Evolutionary conservation across 2,888 invertebrate species (phyloP), one percentile per base, ranked within the genome.

Genomic region (Alentia gelatinosa): DNA sequence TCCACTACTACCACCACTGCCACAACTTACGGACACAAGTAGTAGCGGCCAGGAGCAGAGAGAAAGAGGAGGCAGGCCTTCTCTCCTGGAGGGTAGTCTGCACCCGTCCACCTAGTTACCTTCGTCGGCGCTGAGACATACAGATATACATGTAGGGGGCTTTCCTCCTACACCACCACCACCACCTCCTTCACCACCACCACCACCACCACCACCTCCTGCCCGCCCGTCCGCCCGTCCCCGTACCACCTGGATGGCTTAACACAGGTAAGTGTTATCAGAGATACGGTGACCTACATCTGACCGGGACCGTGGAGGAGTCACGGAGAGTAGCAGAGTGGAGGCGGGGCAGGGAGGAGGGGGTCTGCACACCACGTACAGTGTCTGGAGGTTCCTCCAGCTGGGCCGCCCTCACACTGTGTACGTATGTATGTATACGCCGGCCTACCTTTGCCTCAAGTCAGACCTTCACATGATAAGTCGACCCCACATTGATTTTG

Each of bases 191-290:
- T 19, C 19, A 47, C 19, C 19, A 19, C 19, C 47, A 47, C 9
- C 19, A n/a, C 63, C 63, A 63, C 23, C 19, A 47, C 47, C 47
- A 19, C 19, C 7, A 47, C 19, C 47, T 47, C 47, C 47, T 47
- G 47, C 47, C 9, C n/a, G n/a, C n/a, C n/a, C n/a, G n/a, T n/a
- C n/a, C n/a, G n/a, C n/a, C n/a, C n/a, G n/a, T n/a, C n/a, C 50
- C 12, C 50, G 12, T 68, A 68, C 33, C 83, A 83, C 83, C 40
- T 83, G 83, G 83, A 83, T n/a, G 39, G 39, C 83, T 39, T 39
- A 83, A 83, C 83, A 83, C 83, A 40, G 83, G 83, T 83, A 40
- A 37, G 39, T 83, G 40, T 83, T 83, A 83, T 83, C 39, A 39
- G 39, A 68, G 68, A 68, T 68, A 68, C 30, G 68, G 68, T 68